Base-by-base conservation (phyloP, 1,140 invertebrate genomes). In the Oryzaephilus surinamensis region DNA sequence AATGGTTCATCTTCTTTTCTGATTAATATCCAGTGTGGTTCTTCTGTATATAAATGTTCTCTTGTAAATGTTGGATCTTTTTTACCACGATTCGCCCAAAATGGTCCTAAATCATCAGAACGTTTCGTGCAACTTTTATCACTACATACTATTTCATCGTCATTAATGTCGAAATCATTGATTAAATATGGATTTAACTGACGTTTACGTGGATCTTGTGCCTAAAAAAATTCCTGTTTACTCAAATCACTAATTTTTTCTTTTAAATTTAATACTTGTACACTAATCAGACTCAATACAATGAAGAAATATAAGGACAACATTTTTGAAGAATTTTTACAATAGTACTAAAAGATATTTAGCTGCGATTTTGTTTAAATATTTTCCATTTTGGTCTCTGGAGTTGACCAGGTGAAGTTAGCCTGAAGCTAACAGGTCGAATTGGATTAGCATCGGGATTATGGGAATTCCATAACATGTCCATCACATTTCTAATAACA, bases 31-130 rank as follows among this genome's bases (percentile, higher is more conserved):
- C 54, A 60, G 21, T 45, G 42, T 2, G 58, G 58, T 47, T 57
- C 54, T 27, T 57, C 48, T 1, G 46, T 52, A 13, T 45, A 56
- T 17, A 58, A 28, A 8, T 18, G 37, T 6, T 43, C 45, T 28
- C 46, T 16, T 4, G 16, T 21, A 11, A 43, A 50, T 31, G 13
- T 45, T 0, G 51, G 50, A 41, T 55, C 50, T 32, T 51, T 57
- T 34, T 58, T 58, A n/a, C 56, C 58, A 24, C 58, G 37, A 29
- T 60, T 60, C 2, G 56, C 56, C 56, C 56, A 60, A 41, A 60
- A 60, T 15, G 58, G 56, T 0, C 55, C 56, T 11, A 46, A 29
- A n/a, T 60, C 53, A 3, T 45, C 48, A 15, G 45, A 46, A 24
- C 54, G 33, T 32, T 48, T 50, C 2, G 48, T 21, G 32, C 52